These are phyloP conservation scores for Malurus melanocephalus DNA, from an alignment of 2,113 vertebrate species.

Conservation along the genomic window DNA sequence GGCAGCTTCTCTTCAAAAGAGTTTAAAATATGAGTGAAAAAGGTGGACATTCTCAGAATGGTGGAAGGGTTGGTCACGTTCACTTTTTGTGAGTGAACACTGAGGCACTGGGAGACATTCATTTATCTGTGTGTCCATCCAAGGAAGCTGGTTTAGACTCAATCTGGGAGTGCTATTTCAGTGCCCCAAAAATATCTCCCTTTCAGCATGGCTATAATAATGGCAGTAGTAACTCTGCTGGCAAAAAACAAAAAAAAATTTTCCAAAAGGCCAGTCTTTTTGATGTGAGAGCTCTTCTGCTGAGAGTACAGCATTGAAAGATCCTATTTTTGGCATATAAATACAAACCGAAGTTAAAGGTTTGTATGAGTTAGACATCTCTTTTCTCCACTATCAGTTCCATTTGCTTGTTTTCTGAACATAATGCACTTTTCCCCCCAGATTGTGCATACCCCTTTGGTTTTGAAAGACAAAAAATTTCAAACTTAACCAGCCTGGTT, in stretches of 20 bases:
- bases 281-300: neutral
- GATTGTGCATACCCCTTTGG: neutral
- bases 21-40: neutral
- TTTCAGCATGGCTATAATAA: neutral
- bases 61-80: neutral
- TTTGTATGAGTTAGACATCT: neutral
- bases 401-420: neutral
- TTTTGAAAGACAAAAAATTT: neutral
- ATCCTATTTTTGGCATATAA: neutral
- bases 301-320: neutral
- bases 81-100: neutral
- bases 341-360: neutral
- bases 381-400: neutral
- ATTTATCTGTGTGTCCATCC: fast-evolving
- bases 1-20: neutral
- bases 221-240: neutral
- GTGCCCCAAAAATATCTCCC: neutral
- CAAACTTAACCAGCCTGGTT: neutral
- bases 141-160: neutral
- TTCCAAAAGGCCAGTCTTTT: neutral
- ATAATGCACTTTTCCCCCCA: fast-evolving
- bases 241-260: neutral
- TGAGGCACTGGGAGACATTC: neutral
- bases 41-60: neutral
- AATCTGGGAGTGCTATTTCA: neutral